Percentiles rank a stretch among this genome's conserved stretches.
Evolutionary conservation across 2,113 vertebrate genomes (phyloP).

Genomic region (Pan troglodytes): DNA sequence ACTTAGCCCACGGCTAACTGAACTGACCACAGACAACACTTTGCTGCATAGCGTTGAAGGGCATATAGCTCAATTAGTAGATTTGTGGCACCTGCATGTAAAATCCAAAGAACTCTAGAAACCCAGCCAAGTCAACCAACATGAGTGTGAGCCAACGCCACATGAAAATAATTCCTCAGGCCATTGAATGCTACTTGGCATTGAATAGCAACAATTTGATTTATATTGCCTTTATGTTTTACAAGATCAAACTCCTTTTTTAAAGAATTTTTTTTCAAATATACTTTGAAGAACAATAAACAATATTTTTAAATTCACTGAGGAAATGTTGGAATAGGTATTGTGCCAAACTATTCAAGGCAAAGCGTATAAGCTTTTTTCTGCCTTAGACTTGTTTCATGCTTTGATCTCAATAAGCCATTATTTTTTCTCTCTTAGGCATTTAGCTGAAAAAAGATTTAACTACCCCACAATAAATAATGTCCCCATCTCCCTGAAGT

Average conservation of each 20-base stretch:
- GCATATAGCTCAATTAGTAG: constrained; percentile 39
- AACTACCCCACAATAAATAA: not conserved
- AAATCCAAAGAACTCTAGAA: constrained; percentile 61
- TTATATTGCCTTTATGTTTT: constrained; percentile 53
- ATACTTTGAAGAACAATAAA: constrained; percentile 38
- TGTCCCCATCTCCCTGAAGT: not conserved
- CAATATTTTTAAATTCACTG: constrained; percentile 34
- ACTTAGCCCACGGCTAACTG: not conserved
- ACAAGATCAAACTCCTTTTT: not conserved
- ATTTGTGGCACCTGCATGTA: constrained; percentile 48
- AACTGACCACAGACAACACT: constrained; percentile 51
- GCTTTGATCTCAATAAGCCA: constrained; percentile 4
- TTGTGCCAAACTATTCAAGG: constrained; percentile 32
- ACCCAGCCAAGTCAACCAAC: constrained; percentile 43
- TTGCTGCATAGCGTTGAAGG: constrained; percentile 31
- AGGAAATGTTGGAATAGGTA: constrained; percentile 2
- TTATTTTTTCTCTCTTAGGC: not conserved
- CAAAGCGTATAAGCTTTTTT: not conserved
- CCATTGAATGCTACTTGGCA: not conserved
- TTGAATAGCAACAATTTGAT: constrained; percentile 32
- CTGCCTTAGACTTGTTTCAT: not conserved
- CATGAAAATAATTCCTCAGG: constrained; percentile 43
- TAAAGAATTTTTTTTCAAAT: not conserved
- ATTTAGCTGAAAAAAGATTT: constrained; percentile 30
- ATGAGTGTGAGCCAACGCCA: constrained; percentile 35